phyloP scores from a whole-genome alignment of 2,113 vertebrate species.

The Puffinus mauretanicus region DNA sequence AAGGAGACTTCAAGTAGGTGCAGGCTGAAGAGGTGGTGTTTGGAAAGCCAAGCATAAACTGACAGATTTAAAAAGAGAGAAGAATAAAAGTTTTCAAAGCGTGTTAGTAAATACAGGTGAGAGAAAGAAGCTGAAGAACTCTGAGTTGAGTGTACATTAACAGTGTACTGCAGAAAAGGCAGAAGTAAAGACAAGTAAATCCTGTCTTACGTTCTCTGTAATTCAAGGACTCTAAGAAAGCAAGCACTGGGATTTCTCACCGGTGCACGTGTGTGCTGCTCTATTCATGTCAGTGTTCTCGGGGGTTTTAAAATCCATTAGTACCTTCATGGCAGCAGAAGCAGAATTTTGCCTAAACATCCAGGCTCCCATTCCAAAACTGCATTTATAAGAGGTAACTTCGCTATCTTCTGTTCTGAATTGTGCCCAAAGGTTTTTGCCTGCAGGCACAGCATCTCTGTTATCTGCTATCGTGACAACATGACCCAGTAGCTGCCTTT shows the following conservation, averaged over 20 bases:
- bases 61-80: background rate
- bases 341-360: background rate
- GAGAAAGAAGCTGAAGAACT: background rate
- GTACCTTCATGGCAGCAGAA: background rate
- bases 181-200: background rate
- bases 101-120: background rate
- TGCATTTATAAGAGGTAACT: background rate
- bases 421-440: background rate
- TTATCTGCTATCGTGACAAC: background rate
- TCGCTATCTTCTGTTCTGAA: background rate
- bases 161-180: background rate
- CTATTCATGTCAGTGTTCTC: fast-evolving
- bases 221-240: background rate
- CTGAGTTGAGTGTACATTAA: background rate
- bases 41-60: background rate
- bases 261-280: background rate
- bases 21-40: background rate
- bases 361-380: background rate
- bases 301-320: background rate
- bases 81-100: background rate
- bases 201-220: background rate
- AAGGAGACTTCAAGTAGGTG: background rate
- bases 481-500: background rate
- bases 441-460: background rate
- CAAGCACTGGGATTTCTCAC: background rate